phyloP scores from a whole-genome alignment of 2,888 invertebrate species.

The Spodoptera picta region DNA sequence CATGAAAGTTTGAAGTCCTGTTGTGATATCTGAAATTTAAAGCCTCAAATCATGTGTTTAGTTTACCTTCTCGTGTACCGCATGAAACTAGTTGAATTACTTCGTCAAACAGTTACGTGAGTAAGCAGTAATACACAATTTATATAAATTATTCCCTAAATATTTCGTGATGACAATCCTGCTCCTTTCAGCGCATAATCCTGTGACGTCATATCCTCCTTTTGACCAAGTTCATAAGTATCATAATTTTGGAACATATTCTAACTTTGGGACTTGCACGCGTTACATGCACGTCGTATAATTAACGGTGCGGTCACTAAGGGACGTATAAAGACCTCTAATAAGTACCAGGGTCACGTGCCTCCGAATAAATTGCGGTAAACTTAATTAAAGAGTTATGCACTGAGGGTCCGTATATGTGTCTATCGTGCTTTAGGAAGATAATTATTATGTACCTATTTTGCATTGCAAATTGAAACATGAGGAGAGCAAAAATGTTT shows the following conservation, averaged over 20 bases:
- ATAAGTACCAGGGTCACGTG: slow-evolving; percentile 72
- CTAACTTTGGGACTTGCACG: slow-evolving; percentile 36
- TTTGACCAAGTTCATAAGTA: slow-evolving; percentile 15
- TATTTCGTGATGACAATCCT: too few relatives aligned
- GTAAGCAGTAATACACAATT: too few relatives aligned
- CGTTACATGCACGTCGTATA: slow-evolving; percentile 48
- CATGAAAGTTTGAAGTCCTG: too few relatives aligned
- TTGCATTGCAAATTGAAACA: slow-evolving; percentile 21
- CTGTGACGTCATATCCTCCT: too few relatives aligned
- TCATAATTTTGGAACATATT: slow-evolving; percentile 26
- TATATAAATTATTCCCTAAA: too few relatives aligned
- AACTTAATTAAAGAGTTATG: slow-evolving; percentile 78
- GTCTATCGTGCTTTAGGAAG: slow-evolving; percentile 50
- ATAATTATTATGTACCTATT: slow-evolving; percentile 24
- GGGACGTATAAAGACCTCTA: slow-evolving; percentile 56
- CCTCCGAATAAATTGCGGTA: slow-evolving; percentile 75
- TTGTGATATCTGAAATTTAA: too few relatives aligned
- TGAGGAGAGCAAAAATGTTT: too few relatives aligned
- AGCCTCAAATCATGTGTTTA: too few relatives aligned
- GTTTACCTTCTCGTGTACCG: too few relatives aligned
- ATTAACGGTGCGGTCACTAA: slow-evolving; percentile 47
- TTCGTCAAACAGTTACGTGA: too few relatives aligned
- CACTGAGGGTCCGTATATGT: slow-evolving; percentile 39
- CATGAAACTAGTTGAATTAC: too few relatives aligned
- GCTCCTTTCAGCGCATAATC: too few relatives aligned